A percentile compares a stretch with the other conserved stretches of the same genome.
phyloP scores from a whole-genome alignment of 1,140 invertebrate species.

The Macrostomum lignano region DNA sequence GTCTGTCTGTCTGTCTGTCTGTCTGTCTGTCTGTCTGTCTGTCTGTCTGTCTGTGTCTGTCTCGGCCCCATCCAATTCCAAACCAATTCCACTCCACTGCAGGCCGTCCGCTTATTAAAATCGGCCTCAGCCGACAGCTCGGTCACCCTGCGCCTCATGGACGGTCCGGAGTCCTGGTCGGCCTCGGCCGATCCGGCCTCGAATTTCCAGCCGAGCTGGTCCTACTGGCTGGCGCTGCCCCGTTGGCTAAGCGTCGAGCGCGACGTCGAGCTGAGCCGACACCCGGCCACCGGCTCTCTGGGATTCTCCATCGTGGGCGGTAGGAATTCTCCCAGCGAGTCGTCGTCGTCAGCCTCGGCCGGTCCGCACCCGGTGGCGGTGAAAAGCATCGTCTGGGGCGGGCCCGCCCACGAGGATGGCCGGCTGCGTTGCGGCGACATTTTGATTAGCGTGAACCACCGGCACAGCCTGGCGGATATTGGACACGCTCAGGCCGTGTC shows the following conservation, averaged over 20 bases:
- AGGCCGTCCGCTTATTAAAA: constrained; percentile 29
- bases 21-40: too few species aligned
- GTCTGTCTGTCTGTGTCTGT: too few species aligned
- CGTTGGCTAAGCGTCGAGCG: constrained; percentile 28
- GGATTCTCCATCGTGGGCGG: constrained; percentile 33
- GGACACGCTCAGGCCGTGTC: constrained; percentile 27
- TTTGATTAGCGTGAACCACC: constrained; percentile 30
- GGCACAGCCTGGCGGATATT: constrained; percentile 25
- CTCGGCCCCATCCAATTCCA: too few species aligned
- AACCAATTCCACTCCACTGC: too few species aligned
- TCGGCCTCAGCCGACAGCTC: constrained; percentile 19
- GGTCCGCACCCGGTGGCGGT: constrained; percentile 30
- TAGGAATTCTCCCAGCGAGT: constrained; percentile 24
- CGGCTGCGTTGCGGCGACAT: constrained; percentile 30
- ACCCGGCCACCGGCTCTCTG: constrained; percentile 18
- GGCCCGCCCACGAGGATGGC: constrained; percentile 30
- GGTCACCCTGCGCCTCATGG: constrained; percentile 27
- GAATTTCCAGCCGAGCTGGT: constrained; percentile 31
- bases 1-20: too few species aligned
- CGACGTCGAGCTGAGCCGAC: constrained; percentile 26
- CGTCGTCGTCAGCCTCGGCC: too few species aligned
- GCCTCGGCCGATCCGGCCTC: too few species aligned
- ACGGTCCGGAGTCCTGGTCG: constrained; percentile 28
- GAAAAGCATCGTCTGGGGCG: constrained; percentile 30
- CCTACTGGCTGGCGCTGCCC: constrained; percentile 31